These are phyloP conservation scores for Scaptomyza caliginosa DNA, from an alignment of 2,888 invertebrate species.

Conservation along the genomic window DNA sequence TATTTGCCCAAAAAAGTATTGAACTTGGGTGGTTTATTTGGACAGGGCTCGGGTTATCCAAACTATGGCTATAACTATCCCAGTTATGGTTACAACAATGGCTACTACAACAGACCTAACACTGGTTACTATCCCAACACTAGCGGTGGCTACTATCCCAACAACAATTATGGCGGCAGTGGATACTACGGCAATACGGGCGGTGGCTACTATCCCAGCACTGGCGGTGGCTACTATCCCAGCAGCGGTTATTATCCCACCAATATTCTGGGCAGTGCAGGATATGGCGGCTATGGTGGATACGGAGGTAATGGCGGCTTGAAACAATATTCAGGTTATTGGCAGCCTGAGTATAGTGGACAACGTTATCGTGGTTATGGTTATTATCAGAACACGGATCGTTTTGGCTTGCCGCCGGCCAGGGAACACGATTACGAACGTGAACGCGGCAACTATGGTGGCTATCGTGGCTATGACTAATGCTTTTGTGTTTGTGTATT, in stretches of 20 bases:
- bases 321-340: constrained; percentile 86
- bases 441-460: constrained; percentile 50
- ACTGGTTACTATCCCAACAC: constrained; percentile 48
- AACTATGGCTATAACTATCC: constrained; percentile 58
- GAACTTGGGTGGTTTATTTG: constrained; percentile 84
- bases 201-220: constrained; percentile 41
- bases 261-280: constrained; percentile 76
- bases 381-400: constrained; percentile 84
- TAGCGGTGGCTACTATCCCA: constrained; percentile 46
- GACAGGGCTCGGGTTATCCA: constrained; percentile 57
- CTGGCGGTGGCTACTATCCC: constrained; percentile 38
- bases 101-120: constrained; percentile 31
- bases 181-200: constrained; percentile 42
- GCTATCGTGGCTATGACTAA: constrained; percentile 75
- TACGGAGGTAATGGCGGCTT: constrained; percentile 87
- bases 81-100: constrained; percentile 51
- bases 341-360: constrained; percentile 85
- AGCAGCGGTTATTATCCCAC: constrained; percentile 71
- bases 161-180: constrained; percentile 22
- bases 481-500: constrained; percentile 16
- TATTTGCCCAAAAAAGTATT: constrained; percentile 70
- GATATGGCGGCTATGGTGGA: constrained; percentile 85
- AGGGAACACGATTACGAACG: constrained; percentile 43
- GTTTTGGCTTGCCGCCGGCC: constrained; percentile 73
- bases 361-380: constrained; percentile 87